Evolutionary conservation across 2,113 vertebrate genomes (phyloP).

Genomic region (Labeo catla): DNA sequence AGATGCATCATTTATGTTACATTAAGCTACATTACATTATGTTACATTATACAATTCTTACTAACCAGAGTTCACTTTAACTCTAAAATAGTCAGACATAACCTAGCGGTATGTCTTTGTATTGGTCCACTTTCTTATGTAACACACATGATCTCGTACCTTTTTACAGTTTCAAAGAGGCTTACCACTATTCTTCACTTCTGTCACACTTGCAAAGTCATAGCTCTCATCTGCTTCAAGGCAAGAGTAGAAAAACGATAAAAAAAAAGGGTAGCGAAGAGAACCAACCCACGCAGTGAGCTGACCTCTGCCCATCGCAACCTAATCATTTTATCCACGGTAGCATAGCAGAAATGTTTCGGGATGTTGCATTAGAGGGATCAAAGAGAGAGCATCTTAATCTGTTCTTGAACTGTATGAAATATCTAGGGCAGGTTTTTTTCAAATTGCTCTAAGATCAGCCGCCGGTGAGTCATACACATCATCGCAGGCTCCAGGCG

Average conservation of each 20-base stretch:
- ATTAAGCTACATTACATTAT: too few species aligned
- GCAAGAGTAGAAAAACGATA: neutral
- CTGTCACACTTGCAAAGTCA: neutral
- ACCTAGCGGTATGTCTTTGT: neutral
- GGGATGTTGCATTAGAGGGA: conserved; percentile 61
- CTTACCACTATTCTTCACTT: conserved; percentile 14
- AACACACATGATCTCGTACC: neutral
- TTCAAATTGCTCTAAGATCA: conserved; percentile 59
- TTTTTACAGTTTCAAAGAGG: neutral
- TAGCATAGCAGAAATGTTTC: conserved; percentile 43
- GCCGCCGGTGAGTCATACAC: conserved; percentile 60
- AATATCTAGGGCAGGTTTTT: conserved; percentile 60
- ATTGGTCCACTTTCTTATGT: neutral
- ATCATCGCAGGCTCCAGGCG: conserved; percentile 43
- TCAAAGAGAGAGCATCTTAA: conserved; percentile 61
- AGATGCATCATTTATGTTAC: too few species aligned
- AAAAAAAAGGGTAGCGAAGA: neutral
- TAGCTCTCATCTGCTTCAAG: conserved; percentile 5
- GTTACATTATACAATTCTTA: too few species aligned
- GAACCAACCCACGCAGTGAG: neutral
- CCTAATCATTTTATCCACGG: conserved; percentile 49
- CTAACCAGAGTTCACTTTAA: neutral
- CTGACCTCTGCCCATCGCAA: conserved; percentile 52
- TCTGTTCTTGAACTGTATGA: conserved; percentile 60
- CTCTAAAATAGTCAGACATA: neutral